Evolutionary conservation across 2,888 invertebrate genomes (phyloP), one percentile per base, ranked within the genome.

Genomic region (Sisyra nigra): DNA sequence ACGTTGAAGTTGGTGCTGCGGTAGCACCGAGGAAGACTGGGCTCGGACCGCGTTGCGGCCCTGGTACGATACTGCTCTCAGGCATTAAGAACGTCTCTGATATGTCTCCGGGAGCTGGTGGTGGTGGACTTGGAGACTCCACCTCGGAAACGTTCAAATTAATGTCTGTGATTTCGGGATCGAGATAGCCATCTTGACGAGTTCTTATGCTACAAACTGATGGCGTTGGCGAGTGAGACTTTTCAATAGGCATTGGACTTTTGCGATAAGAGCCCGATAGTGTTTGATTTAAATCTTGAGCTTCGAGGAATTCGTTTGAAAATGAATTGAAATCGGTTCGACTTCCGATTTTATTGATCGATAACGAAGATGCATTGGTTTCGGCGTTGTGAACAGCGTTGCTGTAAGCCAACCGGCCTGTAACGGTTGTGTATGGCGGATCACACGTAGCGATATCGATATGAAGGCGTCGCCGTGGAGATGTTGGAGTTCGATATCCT

Each of bases 51-150:
- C 59, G 44, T 50, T 54, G 53, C 48, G 57, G 53, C 29, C 53
- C 54, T 48, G 36, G 52, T 35, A 48, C 47, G 32, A 49, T 36
- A 14, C 44, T 45, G 36, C 46, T 48, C 44, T 54, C 51, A 37
- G 62, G 57, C 57, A 65, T 60, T 37, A 72, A 59, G 58, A 75
- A 71, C 47, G 64, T 53, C 51, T 67, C 62, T 39, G 62, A 62
- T 19, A 71, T 69, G 57, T 82, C 81, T 45, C 74, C 74, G 1
- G 86, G 85, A 1, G 86, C 85, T 17, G 86, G 86, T 3, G 86
- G 86, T 2, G 85, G 85, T 18, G 86, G 86, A 57, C 81, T 81
- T 1, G 80, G 76, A 18, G 78, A 75, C 45, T 53, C 46, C 18
- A 47, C 40, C 39, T 48, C 49, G 14, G 38, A 41, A 14, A 40